These are phyloP conservation scores for Laothoe populi DNA, from an alignment of 2,888 invertebrate species.

Conservation along the genomic window DNA sequence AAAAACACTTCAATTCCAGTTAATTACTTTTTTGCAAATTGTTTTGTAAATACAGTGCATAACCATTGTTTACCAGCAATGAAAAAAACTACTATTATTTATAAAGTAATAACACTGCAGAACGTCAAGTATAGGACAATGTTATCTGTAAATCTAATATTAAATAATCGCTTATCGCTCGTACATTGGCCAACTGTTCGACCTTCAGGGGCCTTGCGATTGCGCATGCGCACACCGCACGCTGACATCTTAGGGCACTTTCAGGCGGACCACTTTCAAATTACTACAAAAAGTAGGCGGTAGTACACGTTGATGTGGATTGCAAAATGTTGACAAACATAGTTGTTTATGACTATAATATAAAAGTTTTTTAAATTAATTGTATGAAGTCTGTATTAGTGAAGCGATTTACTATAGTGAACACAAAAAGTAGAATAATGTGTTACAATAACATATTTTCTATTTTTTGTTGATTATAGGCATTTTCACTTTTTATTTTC, in stretches of 20 bases:
- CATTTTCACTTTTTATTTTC: background rate
- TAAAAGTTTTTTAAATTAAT: no score
- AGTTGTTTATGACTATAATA: no score
- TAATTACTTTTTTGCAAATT: no score
- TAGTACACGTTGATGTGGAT: background rate
- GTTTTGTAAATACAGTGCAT: background rate
- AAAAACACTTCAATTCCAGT: no score
- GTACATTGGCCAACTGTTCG: constrained; percentile 22
- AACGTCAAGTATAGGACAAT: constrained; percentile 1
- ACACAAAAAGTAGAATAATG: no score
- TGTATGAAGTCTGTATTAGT: no score
- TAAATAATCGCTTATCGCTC: constrained; percentile 18
- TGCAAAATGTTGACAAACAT: background rate
- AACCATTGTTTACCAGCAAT: background rate
- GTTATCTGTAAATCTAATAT: constrained; percentile 1
- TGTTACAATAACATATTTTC: no score
- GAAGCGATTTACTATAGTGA: no score
- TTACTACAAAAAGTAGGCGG: background rate
- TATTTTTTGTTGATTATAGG: no score
- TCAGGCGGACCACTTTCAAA: background rate
- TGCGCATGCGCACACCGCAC: constrained; percentile 37
- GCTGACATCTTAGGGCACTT: constrained; percentile 41
- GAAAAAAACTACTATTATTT: background rate
- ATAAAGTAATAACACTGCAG: background rate
- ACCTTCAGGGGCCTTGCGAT: constrained; percentile 44